Evolutionary conservation across 2,113 vertebrate genomes (phyloP), one percentile per base, ranked within the genome.

Genomic region (Zosterops hypoxanthus): DNA sequence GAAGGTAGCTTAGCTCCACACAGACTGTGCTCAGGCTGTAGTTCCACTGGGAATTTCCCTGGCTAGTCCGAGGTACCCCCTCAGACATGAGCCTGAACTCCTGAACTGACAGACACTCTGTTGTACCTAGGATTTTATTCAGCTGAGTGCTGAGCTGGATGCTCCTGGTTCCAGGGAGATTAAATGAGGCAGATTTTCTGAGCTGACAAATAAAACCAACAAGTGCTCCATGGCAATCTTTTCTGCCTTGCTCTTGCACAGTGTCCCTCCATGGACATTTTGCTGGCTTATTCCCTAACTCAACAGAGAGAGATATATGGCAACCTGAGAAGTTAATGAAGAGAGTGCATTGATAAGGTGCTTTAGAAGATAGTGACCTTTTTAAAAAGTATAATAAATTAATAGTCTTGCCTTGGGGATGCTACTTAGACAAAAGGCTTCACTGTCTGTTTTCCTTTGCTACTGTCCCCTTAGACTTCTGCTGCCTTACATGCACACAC

Each of bases 21-120:
- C 4, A 11, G 41, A 25, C 25, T 20, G 6, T n/a, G 7, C 28
- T 41, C 0, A 0, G 69, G 33, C 8, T 52, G 19, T 14, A 63
- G 31, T 5, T 8, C 12, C n/a, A 3, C 26, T 16, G 24, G 31
- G 9, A 46, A 31, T 82, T 70, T 68, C 15, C 33, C 34, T 39
- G 53, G 3, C 8, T 23, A 34, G 21, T 19, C 57, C 0, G 1
- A 46, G 12, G 28, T 25, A 8, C 1, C 29, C 12, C 44, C 25
- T 50, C 56, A 57, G 31, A 12, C 12, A 5, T 1, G 6, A 26
- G 26, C 31, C 12, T 29, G 22, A 46, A 29, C 0, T 0, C 20
- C 10, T 34, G 22, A 82, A 52, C 11, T 60, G 14, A 11, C 44
- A 19, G 24, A 52, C 11, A 52, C 5, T 55, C 6, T 50, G 19